Base-by-base conservation (phyloP, 1,140 invertebrate species). In the Drosophila nannoptera region DNA sequence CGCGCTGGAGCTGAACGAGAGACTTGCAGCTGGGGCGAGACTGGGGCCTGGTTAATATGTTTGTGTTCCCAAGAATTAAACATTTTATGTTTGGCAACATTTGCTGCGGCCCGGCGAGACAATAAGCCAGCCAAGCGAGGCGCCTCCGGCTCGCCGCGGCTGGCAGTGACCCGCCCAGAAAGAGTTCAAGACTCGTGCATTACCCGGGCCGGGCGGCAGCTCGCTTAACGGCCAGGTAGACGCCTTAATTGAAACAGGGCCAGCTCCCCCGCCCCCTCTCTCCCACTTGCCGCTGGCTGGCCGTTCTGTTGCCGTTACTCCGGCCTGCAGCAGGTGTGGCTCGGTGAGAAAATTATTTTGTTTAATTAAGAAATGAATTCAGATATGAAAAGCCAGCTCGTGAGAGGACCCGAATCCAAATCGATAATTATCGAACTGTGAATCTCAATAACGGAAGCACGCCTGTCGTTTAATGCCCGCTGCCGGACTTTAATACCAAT, bases 201-300 rank as follows among this genome's bases (percentile, higher is more conserved):
- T 82, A 69, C 67, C 42, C 31, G 46, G 35, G 29, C 22, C 14
- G 29, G 11, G 14, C 5, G 7, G 59, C 32, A 55, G 12, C 73
- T 56, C 60, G 65, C 61, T 81, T 77, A 77, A 77, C 74, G 77
- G 77, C 33, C 77, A 81, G 77, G 73, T 80, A 75, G 73, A 68
- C 69, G 77, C 68, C 65, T 69, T 73, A 73, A 69, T 63, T 72
- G 69, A 48, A 63, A 45, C 12, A 22, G 22, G 22, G 22, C 14
- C 40, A 5, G 2, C 8, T 12, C 40, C 2, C 11, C 38, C 9
- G 9, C 65, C 11, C 32, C 22, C 40, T 2, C n/a, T 12, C 59
- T 11, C 29, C 9, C 35, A 4, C 48, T 33, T 4, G 42, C 0
- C 42, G 2, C 12, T 40, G 12, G 12, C 14, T 46, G 38, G 40